phyloP scores from a whole-genome alignment of 2,113 vertebrate species.

The Stegostoma tigrinum region DNA sequence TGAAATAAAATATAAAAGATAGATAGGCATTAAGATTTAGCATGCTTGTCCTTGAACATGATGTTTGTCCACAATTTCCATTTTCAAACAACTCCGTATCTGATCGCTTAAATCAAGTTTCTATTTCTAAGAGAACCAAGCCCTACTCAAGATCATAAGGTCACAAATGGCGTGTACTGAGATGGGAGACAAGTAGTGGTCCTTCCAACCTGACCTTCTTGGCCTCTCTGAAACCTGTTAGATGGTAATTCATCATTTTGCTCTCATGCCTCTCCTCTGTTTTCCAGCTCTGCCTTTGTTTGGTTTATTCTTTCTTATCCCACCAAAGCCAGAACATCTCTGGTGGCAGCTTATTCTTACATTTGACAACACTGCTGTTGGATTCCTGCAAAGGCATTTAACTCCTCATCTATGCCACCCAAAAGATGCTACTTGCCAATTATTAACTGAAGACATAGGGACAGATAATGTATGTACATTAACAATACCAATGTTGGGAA shows the following conservation, averaged over 20 bases:
- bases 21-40: neutral
- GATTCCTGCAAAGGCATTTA: neutral
- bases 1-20: neutral
- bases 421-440: too few relatives aligned
- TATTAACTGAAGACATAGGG: too few relatives aligned
- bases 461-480: too few relatives aligned
- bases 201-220: neutral
- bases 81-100: neutral
- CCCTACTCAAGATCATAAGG: neutral
- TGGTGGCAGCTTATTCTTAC: neutral
- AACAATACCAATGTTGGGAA: too few relatives aligned
- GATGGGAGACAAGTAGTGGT: neutral
- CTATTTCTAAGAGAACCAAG: neutral
- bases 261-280: neutral
- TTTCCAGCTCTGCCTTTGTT: neutral
- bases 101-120: neutral
- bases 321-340: too few relatives aligned
- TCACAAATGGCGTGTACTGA: neutral
- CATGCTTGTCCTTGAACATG: neutral
- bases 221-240: neutral
- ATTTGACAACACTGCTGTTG: neutral
- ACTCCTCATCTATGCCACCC: too few relatives aligned
- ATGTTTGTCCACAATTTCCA: neutral
- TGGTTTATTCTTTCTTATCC: neutral
- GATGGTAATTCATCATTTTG: neutral